Evolutionary conservation across 2,113 vertebrate genomes (phyloP), one percentile per base, ranked within the genome.

Genomic region (Oriolus oriolus): DNA sequence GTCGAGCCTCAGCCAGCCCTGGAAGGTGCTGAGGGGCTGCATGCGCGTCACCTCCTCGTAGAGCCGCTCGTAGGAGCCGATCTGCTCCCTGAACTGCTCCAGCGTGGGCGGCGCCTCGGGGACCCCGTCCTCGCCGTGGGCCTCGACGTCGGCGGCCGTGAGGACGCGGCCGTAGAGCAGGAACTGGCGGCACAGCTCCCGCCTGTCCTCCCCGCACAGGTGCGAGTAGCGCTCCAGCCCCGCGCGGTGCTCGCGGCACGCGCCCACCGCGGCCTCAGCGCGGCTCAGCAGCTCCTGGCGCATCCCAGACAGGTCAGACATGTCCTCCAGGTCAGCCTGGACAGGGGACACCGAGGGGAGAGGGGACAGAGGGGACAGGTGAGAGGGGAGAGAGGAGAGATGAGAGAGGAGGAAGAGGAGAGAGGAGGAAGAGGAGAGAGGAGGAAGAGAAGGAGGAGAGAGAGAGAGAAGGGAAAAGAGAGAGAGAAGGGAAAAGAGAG

Each of bases 1-100:
- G 2, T 99, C 98, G 0, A 99, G 97, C 92, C 97, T 98, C 98
- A 99, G 98, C 99, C 99, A 99, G 28, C 97, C 41, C 2, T 98
- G 98, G 63, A 99, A 98, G 56, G 99, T 85, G 30, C 79, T 97
- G 64, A 98, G 4, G 2, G 98, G 97, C 90, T 98, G 98, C 26
- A 99, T 79, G 37, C 4, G 31, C 41, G 94, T 97, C 71, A 98
- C 98, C 45, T 99, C 99, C 41, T 98, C 98, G 0, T 98, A 98
- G 74, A 99, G 96, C 52, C 91, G 98, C 95, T 99, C 99, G 2
- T 98, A 99, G 50, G 98, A 98, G 39, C 99, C 98, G 0, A 99
- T 98, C 79, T 99, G 99, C 24, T 98, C 97, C 69, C 96, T 96
- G 54, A 99, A 98, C 69, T 97, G 98, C 9, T 98, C 97, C 45